Percentiles rank a stretch among this genome's conserved stretches.
Conservation (phyloP, 2,888 invertebrate species). For the Julus scanicus region DNA sequence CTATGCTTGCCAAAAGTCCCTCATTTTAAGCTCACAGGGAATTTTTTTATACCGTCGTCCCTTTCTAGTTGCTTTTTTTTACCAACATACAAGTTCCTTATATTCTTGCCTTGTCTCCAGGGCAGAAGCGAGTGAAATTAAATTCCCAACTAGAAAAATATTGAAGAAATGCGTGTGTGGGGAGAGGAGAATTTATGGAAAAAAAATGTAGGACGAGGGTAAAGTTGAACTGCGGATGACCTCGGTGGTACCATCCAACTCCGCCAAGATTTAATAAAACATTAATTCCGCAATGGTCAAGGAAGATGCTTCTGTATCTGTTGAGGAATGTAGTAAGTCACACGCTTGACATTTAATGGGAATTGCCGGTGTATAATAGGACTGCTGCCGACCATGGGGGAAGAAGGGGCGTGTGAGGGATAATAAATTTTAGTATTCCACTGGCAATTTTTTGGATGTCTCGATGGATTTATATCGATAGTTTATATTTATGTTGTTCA, state of each 20-base stretch:
- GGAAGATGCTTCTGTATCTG: constrained; percentile 29
- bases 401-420: not conserved
- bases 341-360: constrained; percentile 23
- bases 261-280: constrained; percentile 8
- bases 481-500: not conserved
- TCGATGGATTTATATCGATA: not conserved
- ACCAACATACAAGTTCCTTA: not conserved
- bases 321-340: constrained; percentile 39
- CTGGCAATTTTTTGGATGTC: not conserved
- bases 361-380: not conserved
- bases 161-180: constrained; percentile 31
- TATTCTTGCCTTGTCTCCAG: constrained; percentile 28
- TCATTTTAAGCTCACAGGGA: not conserved
- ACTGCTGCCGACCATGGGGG: not conserved
- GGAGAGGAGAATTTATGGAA: constrained; percentile 17
- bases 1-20: not conserved
- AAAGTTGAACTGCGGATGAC: not conserved
- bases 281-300: constrained; percentile 5
- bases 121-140: constrained; percentile 47
- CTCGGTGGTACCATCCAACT: constrained; percentile 13
- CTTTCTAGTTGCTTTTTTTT: constrained; percentile 16
- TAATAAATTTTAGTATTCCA: not conserved
- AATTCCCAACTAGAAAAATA: constrained; percentile 46
- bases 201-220: constrained; percentile 30
- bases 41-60: not conserved